Conservation (phyloP, 2,888 invertebrate genomes). For the Strigamia transsilvanica region DNA sequence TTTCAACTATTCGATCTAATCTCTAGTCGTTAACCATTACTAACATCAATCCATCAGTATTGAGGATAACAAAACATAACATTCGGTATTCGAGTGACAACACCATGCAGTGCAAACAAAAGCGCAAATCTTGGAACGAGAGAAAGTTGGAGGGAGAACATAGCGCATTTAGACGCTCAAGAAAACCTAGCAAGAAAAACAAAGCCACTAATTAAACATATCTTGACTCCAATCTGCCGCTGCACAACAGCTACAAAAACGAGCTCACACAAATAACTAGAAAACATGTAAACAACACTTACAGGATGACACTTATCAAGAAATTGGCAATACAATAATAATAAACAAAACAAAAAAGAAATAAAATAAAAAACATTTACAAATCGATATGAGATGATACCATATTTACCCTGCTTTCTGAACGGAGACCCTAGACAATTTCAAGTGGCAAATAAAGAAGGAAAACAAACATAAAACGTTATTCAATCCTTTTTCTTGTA, state of each 20-base stretch:
- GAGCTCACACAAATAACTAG: constrained; percentile 17
- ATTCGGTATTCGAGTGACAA: not conserved
- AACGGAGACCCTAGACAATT: constrained; percentile 42
- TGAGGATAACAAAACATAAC: not conserved
- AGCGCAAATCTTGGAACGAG: not conserved
- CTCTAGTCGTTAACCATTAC: not conserved
- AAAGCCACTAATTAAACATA: constrained; percentile 34
- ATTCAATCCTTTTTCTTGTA: not conserved
- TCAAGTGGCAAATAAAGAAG: constrained; percentile 51
- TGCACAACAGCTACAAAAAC: constrained; percentile 18
- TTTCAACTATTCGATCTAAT: not conserved
- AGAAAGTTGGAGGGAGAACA: not conserved
- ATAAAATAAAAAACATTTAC: not conserved
- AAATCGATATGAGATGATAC: constrained; percentile 53
- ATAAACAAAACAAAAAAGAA: not conserved
- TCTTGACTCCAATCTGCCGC: constrained; percentile 27
- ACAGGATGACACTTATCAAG: constrained; percentile 25
- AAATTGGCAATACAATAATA: not conserved
- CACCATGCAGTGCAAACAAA: constrained; percentile 28
- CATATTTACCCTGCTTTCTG: constrained; percentile 46
- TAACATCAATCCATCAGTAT: not conserved
- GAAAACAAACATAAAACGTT: not conserved
- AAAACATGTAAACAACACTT: not conserved
- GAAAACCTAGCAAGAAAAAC: constrained; percentile 42
- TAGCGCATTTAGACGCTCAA: constrained; percentile 6